Base-by-base conservation (phyloP, 2,888 invertebrate genomes). In the Lochmaea crataegi region DNA sequence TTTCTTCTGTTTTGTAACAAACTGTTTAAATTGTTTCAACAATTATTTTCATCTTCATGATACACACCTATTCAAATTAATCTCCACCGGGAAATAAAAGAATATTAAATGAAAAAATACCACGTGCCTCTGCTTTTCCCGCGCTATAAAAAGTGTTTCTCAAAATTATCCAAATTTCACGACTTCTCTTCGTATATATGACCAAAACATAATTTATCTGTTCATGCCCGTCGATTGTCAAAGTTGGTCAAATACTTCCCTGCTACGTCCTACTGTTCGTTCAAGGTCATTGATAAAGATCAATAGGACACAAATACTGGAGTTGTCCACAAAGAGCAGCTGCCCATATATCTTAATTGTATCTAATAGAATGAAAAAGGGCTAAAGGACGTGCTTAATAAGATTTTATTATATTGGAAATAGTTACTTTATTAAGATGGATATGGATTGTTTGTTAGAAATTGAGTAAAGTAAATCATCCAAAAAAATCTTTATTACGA, bases 331-430 rank as follows among this genome's bases (percentile, higher is more conserved):
- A 63, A 58, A 58, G 58, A 42, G 42, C 42, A 58, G 45, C 64
- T 65, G 71, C 65, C 71, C 58, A 71, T 65, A 65, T 71, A 53
- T 65, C 71, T 65, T 71, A 71, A 71, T 71, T 65, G 71, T 57
- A 38, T 22, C 58, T 71, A 71, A 71, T 71, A 45, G 51, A 32
- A 58, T 51, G 71, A 48, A 71, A 71, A 70, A 71, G 68, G 68
- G 63, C 61, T 60, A 38, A 68, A 41, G 45, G 64, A 69, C 65
- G 63, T 64, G n/a, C 42, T 42, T 63, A 69, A 69, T 16, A 22
- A 48, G 65, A 56, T 64, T 71, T 71, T 65, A 68, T 68, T 58
- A 60, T 38, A 38, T 60, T 60, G 60, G 60, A 60, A 60, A 60
- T 38, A 60, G 60, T 14, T 14, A n/a, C 32, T 60, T 26, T 41